Evolutionary conservation across 2,797 vertebrate genomes (phyloP), one percentile per base, ranked within the genome.

Genomic region (Brachyalestes nurse): DNA sequence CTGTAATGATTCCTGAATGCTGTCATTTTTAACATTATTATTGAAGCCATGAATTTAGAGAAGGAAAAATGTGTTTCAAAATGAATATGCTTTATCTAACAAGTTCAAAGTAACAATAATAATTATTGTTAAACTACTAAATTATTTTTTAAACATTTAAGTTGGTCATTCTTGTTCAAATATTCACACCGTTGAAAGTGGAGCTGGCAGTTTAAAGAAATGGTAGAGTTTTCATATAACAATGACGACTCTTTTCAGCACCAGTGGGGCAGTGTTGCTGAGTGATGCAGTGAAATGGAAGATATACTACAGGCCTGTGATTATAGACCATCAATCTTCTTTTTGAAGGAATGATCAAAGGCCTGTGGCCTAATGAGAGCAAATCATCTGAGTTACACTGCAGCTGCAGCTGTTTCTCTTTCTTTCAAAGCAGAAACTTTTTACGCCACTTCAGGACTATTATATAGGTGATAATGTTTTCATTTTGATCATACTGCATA

Each of bases 331-430:
- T 57, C 53, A 17, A 0, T 74, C 70, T 78, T 51, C 34, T 75
- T 60, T 72, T 65, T 55, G 45, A 49, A 55, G 66, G 51, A 66
- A 70, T 8, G 77, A 82, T 75, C 25, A 75, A 80, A 79, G 82
- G 72, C 51, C 53, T 17, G 17, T 6, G 60, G 60, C 49, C 55
- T 77, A 78, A 73, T 82, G 75, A 77, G 69, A 69, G 23, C 72
- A 73, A 28, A 61, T 61, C 72, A 75, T 7, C 72, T 53, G 72
- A 80, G 42, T 45, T 74, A 38, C 38, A 45, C 64, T 53, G 45
- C 60, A 74, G 45, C 53, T n/a, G 17, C 72, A 25, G 42, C 23
- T 38, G 28, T 42, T 9, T 40, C 28, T 40, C 60, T 75, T 6
- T 34, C 47, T 78, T 60, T 69, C 53, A 57, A 69, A 53, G 17